Base-by-base conservation (phyloP, 1,140 invertebrate species). In the Dufourea novaeangliae region DNA sequence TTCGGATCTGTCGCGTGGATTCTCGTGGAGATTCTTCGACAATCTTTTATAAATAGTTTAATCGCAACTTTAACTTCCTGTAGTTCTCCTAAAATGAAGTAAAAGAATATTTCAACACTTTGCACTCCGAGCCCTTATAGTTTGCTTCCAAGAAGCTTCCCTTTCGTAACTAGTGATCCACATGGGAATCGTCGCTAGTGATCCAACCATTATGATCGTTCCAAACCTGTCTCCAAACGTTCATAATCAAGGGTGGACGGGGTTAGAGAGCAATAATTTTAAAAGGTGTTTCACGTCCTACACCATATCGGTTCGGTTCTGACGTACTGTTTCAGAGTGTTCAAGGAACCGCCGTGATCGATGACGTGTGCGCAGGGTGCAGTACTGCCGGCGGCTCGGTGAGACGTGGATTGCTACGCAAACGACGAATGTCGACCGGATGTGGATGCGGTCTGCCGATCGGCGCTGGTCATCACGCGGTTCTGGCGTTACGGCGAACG, bases 401-500 rank as follows among this genome's bases (percentile, higher is more conserved):
- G 25, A 66, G 70, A 5, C 82, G 62, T 5, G 56, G 62, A 0
- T 34, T 76, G 25, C 32, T 82, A 14, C 64, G 57, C 5, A 77
- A 82, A 20, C 67, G 67, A 10, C 50, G 25, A 3, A 82, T 72
- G 80, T 20, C 79, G 17, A 37, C 50, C 1, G 66, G 37, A 12
- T 83, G 82, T 46, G 52, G 70, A 5, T 85, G 79, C 29, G 77
- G 85, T 0, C 61, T 79, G 0, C 57, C 78, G 0, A 57, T 86
- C 12, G 54, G 46, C 1, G n/a, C n/a, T n/a, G 54, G 66, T 0
- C 59, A 78, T 17, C 79, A 70, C 44, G 41, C 64, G 0, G 77
- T 83, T 11, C 11, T 82, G 34, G 79, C 83, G 8, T 68, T 88
- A 1, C 72, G 81, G 14, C 82, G 84, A 14, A 86, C 68, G 17